phyloP scores from a whole-genome alignment of 1,140 invertebrate species.

The Anthonomus grandis region DNA sequence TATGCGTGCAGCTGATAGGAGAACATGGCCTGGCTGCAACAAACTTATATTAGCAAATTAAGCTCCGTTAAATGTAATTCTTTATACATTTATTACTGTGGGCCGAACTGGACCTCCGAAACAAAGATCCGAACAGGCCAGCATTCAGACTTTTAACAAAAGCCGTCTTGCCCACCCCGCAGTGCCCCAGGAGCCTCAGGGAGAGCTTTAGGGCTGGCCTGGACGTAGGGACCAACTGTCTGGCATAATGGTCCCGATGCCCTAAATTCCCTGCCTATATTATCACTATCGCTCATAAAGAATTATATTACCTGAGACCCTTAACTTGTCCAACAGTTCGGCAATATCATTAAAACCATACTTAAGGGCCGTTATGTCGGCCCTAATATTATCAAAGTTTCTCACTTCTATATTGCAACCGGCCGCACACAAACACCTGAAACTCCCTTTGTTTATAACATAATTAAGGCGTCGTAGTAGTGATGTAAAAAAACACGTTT shows the following conservation, averaged over 20 bases:
- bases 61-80: conserved; percentile 7
- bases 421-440: conserved; percentile 69
- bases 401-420: conserved; percentile 67
- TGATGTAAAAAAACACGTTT: too few relatives aligned
- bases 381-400: conserved; percentile 71
- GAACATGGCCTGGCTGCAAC: conserved; percentile 48
- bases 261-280: conserved; percentile 14
- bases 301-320: conserved; percentile 44
- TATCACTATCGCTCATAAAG: too few relatives aligned
- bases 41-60: neutral
- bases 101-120: conserved; percentile 54
- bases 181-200: conserved; percentile 74
- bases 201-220: conserved; percentile 67
- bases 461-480: too few relatives aligned
- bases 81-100: conserved; percentile 48
- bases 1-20: conserved; percentile 48
- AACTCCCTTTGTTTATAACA: too few relatives aligned
- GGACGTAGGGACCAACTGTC: conserved; percentile 65
- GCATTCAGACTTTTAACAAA: conserved; percentile 70
- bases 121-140: conserved; percentile 64
- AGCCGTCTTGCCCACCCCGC: conserved; percentile 72
- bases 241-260: conserved; percentile 62
- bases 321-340: conserved; percentile 66
- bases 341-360: conserved; percentile 74
- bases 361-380: conserved; percentile 78